Base-by-base conservation (phyloP, 2,797 vertebrate genomes). In the Intellagama lesueurii region DNA sequence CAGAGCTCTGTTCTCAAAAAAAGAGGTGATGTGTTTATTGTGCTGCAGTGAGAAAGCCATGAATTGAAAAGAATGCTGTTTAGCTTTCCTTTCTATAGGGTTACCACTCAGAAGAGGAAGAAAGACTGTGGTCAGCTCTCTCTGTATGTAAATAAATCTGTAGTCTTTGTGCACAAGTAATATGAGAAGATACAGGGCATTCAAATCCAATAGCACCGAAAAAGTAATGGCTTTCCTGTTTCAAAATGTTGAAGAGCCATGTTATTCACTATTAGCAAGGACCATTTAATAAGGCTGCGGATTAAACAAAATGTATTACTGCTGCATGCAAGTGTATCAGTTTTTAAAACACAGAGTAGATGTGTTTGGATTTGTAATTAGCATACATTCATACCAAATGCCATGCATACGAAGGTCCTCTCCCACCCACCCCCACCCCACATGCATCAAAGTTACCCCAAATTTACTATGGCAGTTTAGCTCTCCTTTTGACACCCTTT, bases 11-110 rank as follows among this genome's bases (percentile, higher is more conserved):
- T 89, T 95, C 94, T 95, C 56, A 19, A 89, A 94, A 88, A 92
- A 91, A 86, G 90, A 30, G 49, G 89, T 91, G 95, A 91, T 86
- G 87, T 73, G 92, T 97, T 95, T 94, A 88, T 96, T 94, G 91
- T 94, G 94, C 88, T 60, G 90, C 92, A 89, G 81, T 56, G 60
- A 60, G 89, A 79, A 68, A 83, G 81, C 49, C 1, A 5, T 70
- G 30, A 89, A 81, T 89, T 77, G 70, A 87, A 90, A 92, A 90
- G 90, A 78, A 92, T 87, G 88, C 84, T 17, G 1, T 83, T 84
- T 89, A 26, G 0, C 80, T 86, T 76, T 40, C 70, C 30, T 73
- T 91, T 73, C 26, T 32, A 28, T 24, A 14, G n/a, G 19, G 49
- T 9, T 40, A 52, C 73, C 28, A 79, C 83, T 52, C 82, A 88